Conservation (phyloP, 2,113 vertebrate genomes). For the Heteronetta atricapilla region DNA sequence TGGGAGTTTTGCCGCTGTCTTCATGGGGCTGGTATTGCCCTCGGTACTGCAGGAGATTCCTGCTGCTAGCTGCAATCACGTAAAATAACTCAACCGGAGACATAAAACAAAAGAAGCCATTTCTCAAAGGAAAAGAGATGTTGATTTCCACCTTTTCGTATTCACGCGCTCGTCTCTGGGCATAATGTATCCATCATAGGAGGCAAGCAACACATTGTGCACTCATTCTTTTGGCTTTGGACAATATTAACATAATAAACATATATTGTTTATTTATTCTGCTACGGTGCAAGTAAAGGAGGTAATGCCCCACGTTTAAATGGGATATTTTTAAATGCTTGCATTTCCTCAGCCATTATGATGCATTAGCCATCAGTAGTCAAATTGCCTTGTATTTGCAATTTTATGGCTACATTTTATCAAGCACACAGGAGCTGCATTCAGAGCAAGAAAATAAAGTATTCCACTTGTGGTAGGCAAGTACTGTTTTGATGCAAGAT, state of each 20-base stretch:
- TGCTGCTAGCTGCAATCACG: rapidly evolving
- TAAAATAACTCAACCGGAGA: neutral
- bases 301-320: neutral
- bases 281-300: neutral
- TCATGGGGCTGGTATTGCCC: neutral
- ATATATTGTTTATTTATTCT: constrained; percentile 65
- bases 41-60: neutral
- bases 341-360: constrained; percentile 18
- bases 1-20: neutral
- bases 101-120: neutral
- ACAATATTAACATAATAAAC: constrained; percentile 25
- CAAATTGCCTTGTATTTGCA: constrained; percentile 68
- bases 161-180: neutral
- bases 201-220: neutral
- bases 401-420: constrained; percentile 66
- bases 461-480: constrained; percentile 33
- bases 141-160: neutral
- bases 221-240: constrained; percentile 1
- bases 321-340: constrained; percentile 39
- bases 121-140: neutral
- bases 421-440: constrained; percentile 49
- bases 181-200: constrained; percentile 16
- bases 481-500: neutral
- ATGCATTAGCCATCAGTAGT: constrained; percentile 63
- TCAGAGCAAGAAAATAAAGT: constrained; percentile 40